phyloP scores from a whole-genome alignment of 2,113 vertebrate genomes.

The Ciconia boyciana region DNA sequence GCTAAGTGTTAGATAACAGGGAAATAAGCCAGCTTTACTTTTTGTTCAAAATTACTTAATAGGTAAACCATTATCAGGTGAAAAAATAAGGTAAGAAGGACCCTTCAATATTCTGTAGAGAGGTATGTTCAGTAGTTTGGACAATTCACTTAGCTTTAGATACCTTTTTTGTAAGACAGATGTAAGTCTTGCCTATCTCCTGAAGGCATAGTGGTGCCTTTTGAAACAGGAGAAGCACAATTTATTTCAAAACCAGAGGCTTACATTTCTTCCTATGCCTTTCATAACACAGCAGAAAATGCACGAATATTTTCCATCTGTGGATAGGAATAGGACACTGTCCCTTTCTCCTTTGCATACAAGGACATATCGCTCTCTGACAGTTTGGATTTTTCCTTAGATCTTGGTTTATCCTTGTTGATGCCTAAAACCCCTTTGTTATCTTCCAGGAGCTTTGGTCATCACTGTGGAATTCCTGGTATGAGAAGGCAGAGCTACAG shows the following conservation, averaged over 20 bases:
- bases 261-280: not conserved
- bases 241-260: not conserved
- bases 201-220: not conserved
- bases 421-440: not conserved
- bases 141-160: not conserved
- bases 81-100: not conserved
- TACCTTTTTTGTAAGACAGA: not conserved
- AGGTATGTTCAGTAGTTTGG: not conserved
- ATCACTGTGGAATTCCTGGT: conserved; percentile 57
- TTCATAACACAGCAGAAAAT: not conserved
- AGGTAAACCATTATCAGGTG: not conserved
- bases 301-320: not conserved
- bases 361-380: not conserved
- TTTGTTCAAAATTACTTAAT: not conserved
- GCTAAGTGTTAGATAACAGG: not conserved
- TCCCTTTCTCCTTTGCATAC: not conserved
- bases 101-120: not conserved
- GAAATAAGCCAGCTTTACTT: not conserved
- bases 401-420: not conserved
- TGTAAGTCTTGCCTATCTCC: not conserved
- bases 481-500: conserved; percentile 25
- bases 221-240: not conserved
- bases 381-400: not conserved
- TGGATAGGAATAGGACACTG: not conserved
- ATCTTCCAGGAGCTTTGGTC: conserved; percentile 22